Evolutionary conservation across 2,113 vertebrate genomes (phyloP).

Genomic region (Oryzias curvinotus): DNA sequence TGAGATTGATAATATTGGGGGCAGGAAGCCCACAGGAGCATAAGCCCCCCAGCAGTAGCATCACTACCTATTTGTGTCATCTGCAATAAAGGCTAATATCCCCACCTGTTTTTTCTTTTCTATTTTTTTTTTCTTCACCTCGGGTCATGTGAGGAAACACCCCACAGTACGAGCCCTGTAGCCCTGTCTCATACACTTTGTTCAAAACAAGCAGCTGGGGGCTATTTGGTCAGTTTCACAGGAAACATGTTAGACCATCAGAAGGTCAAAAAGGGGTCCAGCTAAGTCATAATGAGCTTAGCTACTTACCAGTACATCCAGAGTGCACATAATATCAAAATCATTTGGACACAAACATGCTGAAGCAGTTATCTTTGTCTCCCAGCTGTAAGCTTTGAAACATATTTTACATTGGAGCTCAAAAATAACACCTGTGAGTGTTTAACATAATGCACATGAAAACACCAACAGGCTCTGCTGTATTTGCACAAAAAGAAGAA

Average conservation of each 20-base stretch:
- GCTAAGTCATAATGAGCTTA: slow-evolving; percentile 37
- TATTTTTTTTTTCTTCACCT: slow-evolving; percentile 2
- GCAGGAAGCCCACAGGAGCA: too few species aligned
- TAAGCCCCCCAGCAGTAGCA: too few species aligned
- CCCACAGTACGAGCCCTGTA: slow-evolving; percentile 16
- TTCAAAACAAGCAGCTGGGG: slow-evolving; percentile 8
- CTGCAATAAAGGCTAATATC: background rate
- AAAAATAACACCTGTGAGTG: slow-evolving; percentile 51
- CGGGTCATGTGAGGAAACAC: slow-evolving; percentile 19
- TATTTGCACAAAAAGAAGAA: slow-evolving; percentile 10
- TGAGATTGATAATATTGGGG: too few species aligned
- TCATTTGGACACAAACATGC: slow-evolving; percentile 13
- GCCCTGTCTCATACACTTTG: slow-evolving; percentile 14
- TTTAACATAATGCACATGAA: slow-evolving; percentile 39
- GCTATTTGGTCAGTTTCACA: slow-evolving; percentile 26
- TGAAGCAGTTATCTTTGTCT: slow-evolving; percentile 44
- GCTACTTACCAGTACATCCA: slow-evolving; percentile 30
- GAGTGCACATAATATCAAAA: slow-evolving; percentile 23
- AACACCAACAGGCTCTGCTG: slow-evolving; percentile 1
- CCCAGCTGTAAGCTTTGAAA: slow-evolving; percentile 45
- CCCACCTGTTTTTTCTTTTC: slow-evolving; percentile 2
- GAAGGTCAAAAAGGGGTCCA: slow-evolving; percentile 43
- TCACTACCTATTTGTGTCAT: slow-evolving; percentile 1
- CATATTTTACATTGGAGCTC: slow-evolving; percentile 47
- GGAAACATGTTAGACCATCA: slow-evolving; percentile 17